Base-by-base conservation (phyloP, 2,797 vertebrate species). In the Mus minutoides region DNA sequence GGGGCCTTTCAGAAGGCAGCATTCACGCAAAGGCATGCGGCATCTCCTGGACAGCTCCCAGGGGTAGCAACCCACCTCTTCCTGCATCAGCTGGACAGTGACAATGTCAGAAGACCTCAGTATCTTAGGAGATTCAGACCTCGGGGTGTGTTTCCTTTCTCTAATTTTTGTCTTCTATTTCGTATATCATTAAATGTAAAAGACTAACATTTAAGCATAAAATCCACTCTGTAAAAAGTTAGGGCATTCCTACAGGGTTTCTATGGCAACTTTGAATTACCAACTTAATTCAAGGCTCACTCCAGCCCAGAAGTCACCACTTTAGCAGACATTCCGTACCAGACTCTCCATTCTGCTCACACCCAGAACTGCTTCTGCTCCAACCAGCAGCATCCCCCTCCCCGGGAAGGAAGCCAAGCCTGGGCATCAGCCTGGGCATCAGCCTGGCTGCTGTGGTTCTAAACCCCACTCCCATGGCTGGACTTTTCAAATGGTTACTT, bases 261-360 rank as follows among this genome's bases (percentile, higher is more conserved):
- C 97, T 96, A 97, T 97, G 96, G 97, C 95, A 98, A 98, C 96
- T 95, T 96, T 97, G 94, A 96, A 94, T 73, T 40, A 95, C 34
- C 88, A 73, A 95, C 90, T 96, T 96, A 69, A 96, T 92, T 94
- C 95, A 73, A 75, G 89, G 84, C 73, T 90, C 56, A 49, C 92
- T 79, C 58, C 62, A 76, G 92, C 85, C 46, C 87, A 9, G 94
- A 91, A 96, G 84, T 93, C 95, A 91, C 34, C 29, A 52, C 86
- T 91, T 52, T 80, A 52, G 79, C 60, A 90, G 96, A 88, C 85
- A 60, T 85, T 89, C 94, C 88, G 87, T 89, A 60, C 26, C 86
- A 56, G 71, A 60, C 75, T 90, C 76, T 37, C 92, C 62, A 24
- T 52, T 46, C 79, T 80, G 19, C 83, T 77, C 69, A 46, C 56